phyloP scores from a whole-genome alignment of 2,888 invertebrate genomes.

The Conistra vaccinii region DNA sequence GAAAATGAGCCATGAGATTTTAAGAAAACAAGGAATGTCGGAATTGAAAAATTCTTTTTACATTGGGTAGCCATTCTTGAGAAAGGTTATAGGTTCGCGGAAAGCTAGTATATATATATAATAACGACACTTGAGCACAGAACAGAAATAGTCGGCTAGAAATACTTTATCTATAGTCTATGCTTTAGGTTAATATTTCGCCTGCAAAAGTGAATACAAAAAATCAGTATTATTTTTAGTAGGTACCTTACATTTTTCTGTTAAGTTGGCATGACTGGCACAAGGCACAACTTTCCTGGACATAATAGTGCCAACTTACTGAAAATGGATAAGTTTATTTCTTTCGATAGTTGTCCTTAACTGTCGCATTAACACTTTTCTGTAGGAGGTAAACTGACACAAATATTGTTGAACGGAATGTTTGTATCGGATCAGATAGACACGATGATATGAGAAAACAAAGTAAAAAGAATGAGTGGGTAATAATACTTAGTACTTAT shows the following conservation, averaged over 20 bases:
- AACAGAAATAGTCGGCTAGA: background rate
- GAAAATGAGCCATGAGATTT: no score
- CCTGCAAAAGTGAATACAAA: background rate
- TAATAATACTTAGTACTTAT: no score
- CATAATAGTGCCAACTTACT: constrained; percentile 29
- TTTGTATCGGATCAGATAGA: background rate
- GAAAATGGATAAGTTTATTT: constrained; percentile 36
- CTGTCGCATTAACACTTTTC: background rate
- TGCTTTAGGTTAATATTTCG: background rate
- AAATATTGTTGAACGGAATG: constrained; percentile 15
- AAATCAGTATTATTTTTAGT: background rate
- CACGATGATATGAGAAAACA: background rate
- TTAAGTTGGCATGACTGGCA: constrained; percentile 32
- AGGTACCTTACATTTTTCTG: background rate
- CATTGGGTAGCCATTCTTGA: no score
- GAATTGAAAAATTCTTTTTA: no score
- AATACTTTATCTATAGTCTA: background rate
- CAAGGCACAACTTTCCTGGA: background rate
- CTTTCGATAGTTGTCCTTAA: constrained; percentile 18
- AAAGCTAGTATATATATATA: no score
- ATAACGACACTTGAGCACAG: background rate
- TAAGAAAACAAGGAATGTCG: background rate
- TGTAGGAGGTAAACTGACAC: background rate
- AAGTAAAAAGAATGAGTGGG: no score
- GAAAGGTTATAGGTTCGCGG: no score